Conservation (phyloP, 2,888 invertebrate genomes). For the Achlya flavicornis region DNA sequence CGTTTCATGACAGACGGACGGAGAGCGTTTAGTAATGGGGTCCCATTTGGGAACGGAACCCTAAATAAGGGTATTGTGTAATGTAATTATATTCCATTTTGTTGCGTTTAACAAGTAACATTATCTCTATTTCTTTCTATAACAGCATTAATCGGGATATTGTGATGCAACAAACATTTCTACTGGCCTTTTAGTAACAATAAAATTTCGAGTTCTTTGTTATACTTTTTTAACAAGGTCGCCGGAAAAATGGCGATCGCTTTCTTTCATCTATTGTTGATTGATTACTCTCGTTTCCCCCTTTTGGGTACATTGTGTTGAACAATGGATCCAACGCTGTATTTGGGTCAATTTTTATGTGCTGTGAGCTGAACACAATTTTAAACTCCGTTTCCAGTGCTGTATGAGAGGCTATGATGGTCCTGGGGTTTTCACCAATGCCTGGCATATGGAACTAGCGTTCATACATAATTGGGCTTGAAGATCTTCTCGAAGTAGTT, state of each 20-base stretch:
- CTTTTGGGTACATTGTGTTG: slow-evolving; percentile 3
- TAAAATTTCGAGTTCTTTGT: not conserved
- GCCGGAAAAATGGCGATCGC: slow-evolving; percentile 2
- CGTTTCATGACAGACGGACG: too few species aligned
- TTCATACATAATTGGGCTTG: too few species aligned
- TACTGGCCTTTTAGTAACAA: not conserved
- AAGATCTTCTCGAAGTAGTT: too few species aligned
- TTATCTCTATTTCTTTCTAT: too few species aligned
- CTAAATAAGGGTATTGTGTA: too few species aligned
- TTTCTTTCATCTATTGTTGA: slow-evolving; percentile 8
- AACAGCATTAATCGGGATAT: not conserved
- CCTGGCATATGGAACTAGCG: too few species aligned
- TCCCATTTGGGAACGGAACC: too few species aligned
- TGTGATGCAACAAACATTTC: not conserved
- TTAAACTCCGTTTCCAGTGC: not conserved
- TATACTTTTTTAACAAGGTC: not conserved
- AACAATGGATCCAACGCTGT: not conserved
- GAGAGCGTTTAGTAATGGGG: too few species aligned
- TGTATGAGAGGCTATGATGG: too few species aligned
- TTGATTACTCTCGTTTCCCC: slow-evolving; percentile 1
- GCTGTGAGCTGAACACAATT: not conserved
- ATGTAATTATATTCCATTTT: too few species aligned
- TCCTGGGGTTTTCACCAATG: too few species aligned
- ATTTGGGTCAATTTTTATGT: not conserved
- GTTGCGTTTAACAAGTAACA: too few species aligned